These are phyloP conservation scores for Tenthredo notha DNA, from an alignment of 2,888 invertebrate genomes.

Conservation along the genomic window DNA sequence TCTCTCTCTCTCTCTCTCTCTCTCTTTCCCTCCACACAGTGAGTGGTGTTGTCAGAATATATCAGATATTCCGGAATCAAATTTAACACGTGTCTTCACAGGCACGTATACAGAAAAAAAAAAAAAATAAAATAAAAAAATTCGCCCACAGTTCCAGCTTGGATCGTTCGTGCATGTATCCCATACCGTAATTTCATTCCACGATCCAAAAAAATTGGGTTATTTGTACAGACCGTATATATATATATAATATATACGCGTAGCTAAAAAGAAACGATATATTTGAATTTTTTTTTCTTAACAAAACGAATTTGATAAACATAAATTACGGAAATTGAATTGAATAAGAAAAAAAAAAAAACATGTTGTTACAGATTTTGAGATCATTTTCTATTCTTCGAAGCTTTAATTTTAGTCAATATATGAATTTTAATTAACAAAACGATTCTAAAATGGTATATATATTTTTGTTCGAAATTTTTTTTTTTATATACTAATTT, in stretches of 20 bases:
- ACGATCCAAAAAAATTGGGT: background rate
- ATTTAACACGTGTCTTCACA: background rate
- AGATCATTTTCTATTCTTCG: background rate
- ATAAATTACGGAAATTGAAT: too few relatives aligned
- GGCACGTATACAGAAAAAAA: background rate
- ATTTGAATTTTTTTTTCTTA: background rate
- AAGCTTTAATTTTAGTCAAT: background rate
- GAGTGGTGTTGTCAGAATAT: background rate
- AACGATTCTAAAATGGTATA: background rate
- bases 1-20: too few relatives aligned
- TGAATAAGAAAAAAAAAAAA: too few relatives aligned
- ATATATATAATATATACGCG: background rate
- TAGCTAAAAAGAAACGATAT: background rate
- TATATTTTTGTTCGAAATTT: background rate
- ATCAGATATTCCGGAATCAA: background rate
- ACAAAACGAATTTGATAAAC: too few relatives aligned
- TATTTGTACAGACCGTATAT: background rate
- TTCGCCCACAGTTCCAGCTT: too few relatives aligned
- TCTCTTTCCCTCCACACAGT: background rate
- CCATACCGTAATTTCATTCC: constrained; percentile 2
- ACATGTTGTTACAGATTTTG: too few relatives aligned
- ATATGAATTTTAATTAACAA: background rate
- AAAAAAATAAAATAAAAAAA: too few relatives aligned
- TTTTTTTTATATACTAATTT: background rate
- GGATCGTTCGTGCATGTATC: background rate